Base-by-base conservation (phyloP, 2,113 vertebrate species). In the Amphiprion ocellaris region DNA sequence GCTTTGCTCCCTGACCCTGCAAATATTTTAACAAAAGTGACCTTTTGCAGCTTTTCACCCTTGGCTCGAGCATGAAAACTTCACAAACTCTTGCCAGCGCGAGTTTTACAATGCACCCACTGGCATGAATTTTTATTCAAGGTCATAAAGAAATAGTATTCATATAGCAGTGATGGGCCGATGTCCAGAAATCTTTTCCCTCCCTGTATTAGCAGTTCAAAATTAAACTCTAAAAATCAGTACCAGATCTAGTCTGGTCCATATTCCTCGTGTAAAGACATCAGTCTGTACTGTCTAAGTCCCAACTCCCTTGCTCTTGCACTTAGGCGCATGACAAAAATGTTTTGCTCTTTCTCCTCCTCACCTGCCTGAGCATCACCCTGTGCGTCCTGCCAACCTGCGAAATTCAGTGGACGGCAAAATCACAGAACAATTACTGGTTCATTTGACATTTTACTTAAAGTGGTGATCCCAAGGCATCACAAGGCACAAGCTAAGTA, bases 21-120 rank as follows among this genome's bases (percentile, higher is more conserved):
- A 79, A 69, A 76, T 77, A 60, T 84, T 82, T 69, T 17, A 71
- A 79, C 79, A 46, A 73, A 74, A 69, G 49, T 69, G 75, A 86
- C 85, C 77, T 81, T 75, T 70, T 70, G 65, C 53, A 50, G 69
- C 69, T 73, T 68, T 76, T 67, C 69, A 79, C 52, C 74, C 69
- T 65, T 41, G 21, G 28, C 66, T 81, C 61, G 30, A 55, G 63
- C 26, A 53, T 30, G 26, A 60, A 77, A 87, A 85, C 75, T 88
- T 79, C 21, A 60, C 21, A 74, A 77, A 73, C 37, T 62, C 65
- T 17, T 65, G 55, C 23, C 52, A 70, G 26, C 66, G 44, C 17
- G 26, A 54, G 44, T 85, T 75, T 63, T 72, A 82, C 55, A 66
- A 62, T 6, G 2, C 55, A 72, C 28, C 23, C 68, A 19, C 46